These are phyloP conservation scores for Spodoptera littoralis DNA, from an alignment of 2,888 invertebrate genomes.

Conservation along the genomic window DNA sequence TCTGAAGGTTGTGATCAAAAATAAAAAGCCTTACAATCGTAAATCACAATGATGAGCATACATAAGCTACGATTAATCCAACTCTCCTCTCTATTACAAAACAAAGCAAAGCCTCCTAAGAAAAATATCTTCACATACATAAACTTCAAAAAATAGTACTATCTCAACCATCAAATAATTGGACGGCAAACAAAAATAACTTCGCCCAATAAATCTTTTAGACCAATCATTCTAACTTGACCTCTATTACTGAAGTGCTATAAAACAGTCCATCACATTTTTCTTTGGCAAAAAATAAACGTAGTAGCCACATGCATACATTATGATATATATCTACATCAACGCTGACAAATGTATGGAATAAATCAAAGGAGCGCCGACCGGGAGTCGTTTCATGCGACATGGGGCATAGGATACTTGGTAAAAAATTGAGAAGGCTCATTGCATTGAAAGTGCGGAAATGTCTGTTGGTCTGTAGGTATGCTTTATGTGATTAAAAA, in stretches of 20 bases:
- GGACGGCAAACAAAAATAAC: conserved; percentile 54
- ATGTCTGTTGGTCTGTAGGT: too few relatives aligned
- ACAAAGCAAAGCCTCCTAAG: background rate
- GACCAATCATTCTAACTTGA: conserved; percentile 69
- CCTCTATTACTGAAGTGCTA: conserved; percentile 66
- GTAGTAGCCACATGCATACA: conserved; percentile 71
- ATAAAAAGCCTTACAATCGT: too few relatives aligned
- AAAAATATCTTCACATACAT: too few relatives aligned
- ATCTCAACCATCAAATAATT: conserved; percentile 41
- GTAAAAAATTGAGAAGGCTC: conserved; percentile 20
- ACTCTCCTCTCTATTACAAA: background rate
- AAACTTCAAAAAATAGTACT: background rate
- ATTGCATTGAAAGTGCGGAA: background rate
- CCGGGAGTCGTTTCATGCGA: conserved; percentile 68
- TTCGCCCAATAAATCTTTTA: conserved; percentile 52
- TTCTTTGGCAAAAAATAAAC: conserved; percentile 70
- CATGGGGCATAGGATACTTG: conserved; percentile 22
- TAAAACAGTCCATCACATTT: conserved; percentile 68
- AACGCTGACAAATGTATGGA: conserved; percentile 77
- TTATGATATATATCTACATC: conserved; percentile 72
- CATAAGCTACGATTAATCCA: too few relatives aligned
- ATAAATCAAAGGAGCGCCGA: conserved; percentile 78
- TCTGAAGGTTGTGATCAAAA: too few relatives aligned
- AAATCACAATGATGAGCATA: too few relatives aligned
- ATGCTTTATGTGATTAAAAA: too few relatives aligned